Evolutionary conservation across 2,797 vertebrate genomes (phyloP).

Genomic region (Spea hammondii): DNA sequence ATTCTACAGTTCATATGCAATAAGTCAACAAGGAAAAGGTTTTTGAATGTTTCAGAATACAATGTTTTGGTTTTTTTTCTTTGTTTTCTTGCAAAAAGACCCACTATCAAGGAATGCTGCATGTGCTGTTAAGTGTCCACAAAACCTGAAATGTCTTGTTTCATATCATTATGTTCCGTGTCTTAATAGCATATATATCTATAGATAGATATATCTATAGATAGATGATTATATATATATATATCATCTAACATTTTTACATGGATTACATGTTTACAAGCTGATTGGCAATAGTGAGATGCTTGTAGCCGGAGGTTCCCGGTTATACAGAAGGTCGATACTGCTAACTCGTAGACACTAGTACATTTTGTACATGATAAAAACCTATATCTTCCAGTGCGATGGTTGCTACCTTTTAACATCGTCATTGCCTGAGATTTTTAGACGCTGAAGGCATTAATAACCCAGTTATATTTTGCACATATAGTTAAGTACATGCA

Average conservation of each 20-base stretch:
- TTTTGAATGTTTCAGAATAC: constrained; percentile 57
- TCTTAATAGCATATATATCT: too few relatives aligned
- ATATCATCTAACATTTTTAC: too few relatives aligned
- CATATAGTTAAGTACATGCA: constrained; percentile 30
- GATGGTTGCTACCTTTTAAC: constrained; percentile 36
- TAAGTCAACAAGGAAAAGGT: constrained; percentile 28
- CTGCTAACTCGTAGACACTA: constrained; percentile 61
- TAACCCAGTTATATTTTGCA: constrained; percentile 40
- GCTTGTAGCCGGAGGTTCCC: constrained; percentile 61
- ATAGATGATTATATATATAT: too few relatives aligned
- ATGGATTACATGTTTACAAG: too few relatives aligned
- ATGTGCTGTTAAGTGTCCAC: constrained; percentile 75
- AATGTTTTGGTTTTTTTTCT: constrained; percentile 57
- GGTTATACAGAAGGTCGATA: constrained; percentile 57
- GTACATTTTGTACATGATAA: constrained; percentile 56
- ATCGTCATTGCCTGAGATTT: not conserved
- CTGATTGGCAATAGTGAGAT: constrained; percentile 53
- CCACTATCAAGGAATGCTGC: constrained; percentile 85
- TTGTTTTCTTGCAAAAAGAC: constrained; percentile 83
- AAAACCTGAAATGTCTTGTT: constrained; percentile 71
- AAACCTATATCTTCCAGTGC: constrained; percentile 54
- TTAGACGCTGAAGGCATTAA: constrained; percentile 3
- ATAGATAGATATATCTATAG: too few relatives aligned
- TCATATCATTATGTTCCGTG: constrained; percentile 60
- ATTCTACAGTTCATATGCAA: constrained; percentile 62